Base-by-base conservation (phyloP, 1,140 invertebrate genomes). In the Lanistes nyassanus region DNA sequence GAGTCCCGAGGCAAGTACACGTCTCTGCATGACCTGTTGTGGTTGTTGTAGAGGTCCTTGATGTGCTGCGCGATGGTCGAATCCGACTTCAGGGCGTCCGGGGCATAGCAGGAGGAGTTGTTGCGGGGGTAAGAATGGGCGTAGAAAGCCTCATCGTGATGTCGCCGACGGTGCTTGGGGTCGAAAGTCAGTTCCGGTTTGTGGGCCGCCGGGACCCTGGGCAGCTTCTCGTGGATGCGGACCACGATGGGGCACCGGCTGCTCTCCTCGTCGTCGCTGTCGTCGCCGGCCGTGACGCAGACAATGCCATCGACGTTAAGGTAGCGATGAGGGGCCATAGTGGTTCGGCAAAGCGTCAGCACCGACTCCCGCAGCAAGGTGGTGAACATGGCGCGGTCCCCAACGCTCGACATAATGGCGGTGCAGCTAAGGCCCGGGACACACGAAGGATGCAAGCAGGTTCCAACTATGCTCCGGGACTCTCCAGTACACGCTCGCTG, bases 281-380 rank as follows among this genome's bases (percentile, higher is more conserved):
- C 78, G 51, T 82, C 78, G 23, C 81, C 85, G 21, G 79, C 39
- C 3, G 80, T 80, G 51, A 86, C 77, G 60, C 83, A 84, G 34
- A 86, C 74, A n/a, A 86, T 84, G 7, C 85, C 85, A 51, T 86
- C 85, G 9, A 86, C 76, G 67, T 83, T 81, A 13, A 85, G 75
- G 19, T 74, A 72, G 29, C 76, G 58, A n/a, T 75, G 66, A 39
- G 74, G 84, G 3, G 75, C 73, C 55, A 85, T 78, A 3, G 82
- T 78, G 62, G 84, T 81, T 39, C 79, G 77, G 71, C 85, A 86
- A 16, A 86, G 47, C 6, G 81, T 82, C 5, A 85, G 67, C 21
- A 86, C 84, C 21, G 84, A 82, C 77, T 85, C 80, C 34, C 81
- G 81, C 42, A 86, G 74, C 26, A 86, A 73, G 16, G 81, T 75